A percentile compares a stretch with the other conserved stretches of the same genome.
These are phyloP conservation scores for Drosophila quinaria DNA, from an alignment of 2,888 invertebrate genomes.

Conservation along the genomic window DNA sequence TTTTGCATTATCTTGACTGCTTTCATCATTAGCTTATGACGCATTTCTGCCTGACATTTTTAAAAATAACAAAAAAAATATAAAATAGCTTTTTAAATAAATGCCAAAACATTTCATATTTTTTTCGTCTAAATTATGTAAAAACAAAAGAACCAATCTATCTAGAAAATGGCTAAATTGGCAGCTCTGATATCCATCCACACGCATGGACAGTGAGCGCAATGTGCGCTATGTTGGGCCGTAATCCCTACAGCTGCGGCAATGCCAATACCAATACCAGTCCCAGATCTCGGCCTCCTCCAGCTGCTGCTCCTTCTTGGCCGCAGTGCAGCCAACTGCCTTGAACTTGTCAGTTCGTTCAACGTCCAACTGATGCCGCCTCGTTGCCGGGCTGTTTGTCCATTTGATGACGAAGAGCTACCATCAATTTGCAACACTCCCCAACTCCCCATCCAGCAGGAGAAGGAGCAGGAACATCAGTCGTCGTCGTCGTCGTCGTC, in stretches of 20 bases:
- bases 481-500: constrained; percentile 3
- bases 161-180: background rate
- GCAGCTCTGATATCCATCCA: constrained; percentile 43
- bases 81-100: background rate
- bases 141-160: background rate
- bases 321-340: constrained; percentile 61
- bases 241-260: constrained; percentile 65
- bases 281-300: constrained; percentile 2
- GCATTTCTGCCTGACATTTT: too few relatives aligned
- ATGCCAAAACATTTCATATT: background rate
- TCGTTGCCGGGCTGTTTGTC: constrained; percentile 54
- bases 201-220: constrained; percentile 47
- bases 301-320: constrained; percentile 13
- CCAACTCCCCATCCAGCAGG: constrained; percentile 1
- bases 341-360: constrained; percentile 73
- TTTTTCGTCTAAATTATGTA: background rate
- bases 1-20: too few relatives aligned
- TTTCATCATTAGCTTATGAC: too few relatives aligned
- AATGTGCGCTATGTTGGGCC: constrained; percentile 44
- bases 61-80: too few relatives aligned
- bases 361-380: constrained; percentile 53
- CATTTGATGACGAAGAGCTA: constrained; percentile 75
- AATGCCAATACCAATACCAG: constrained; percentile 47
- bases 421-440: constrained; percentile 74
- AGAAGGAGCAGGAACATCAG: constrained; percentile 8